phyloP scores from a whole-genome alignment of 2,888 invertebrate species.

The Perizoma flavofasciatum region DNA sequence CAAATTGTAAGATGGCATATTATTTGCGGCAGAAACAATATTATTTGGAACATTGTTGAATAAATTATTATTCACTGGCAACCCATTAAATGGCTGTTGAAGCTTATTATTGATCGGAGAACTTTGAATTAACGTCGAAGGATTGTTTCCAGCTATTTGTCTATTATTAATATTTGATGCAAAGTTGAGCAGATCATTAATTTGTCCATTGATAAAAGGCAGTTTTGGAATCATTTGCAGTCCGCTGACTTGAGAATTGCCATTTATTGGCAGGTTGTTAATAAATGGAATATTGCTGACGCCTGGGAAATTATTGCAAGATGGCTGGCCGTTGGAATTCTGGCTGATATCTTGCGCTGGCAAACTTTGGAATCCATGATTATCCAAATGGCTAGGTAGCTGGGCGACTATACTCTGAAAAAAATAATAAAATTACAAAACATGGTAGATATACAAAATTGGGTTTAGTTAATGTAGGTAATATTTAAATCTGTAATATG shows the following conservation, averaged over 20 bases:
- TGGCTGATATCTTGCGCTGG: conserved; percentile 13
- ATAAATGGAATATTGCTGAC: conserved; percentile 28
- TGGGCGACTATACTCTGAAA: conserved; percentile 49
- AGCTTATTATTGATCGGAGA: neutral
- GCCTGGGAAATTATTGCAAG: conserved; percentile 29
- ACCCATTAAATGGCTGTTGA: conserved; percentile 8
- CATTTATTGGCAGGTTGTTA: conserved; percentile 22
- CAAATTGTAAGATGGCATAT: neutral
- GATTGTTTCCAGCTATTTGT: conserved; percentile 26
- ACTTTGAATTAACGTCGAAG: conserved; percentile 14
- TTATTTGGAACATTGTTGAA: too few relatives aligned
- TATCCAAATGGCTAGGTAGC: conserved; percentile 22
- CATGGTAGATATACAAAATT: conserved; percentile 10
- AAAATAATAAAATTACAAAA: conserved; percentile 6
- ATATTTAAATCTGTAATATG: too few relatives aligned
- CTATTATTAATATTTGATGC: conserved; percentile 24
- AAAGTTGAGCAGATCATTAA: conserved; percentile 17
- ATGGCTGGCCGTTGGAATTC: conserved; percentile 25
- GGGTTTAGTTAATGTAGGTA: too few relatives aligned
- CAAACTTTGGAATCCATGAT: conserved; percentile 34
- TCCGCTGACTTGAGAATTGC: conserved; percentile 23
- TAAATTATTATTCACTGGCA: too few relatives aligned
- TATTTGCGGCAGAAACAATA: conserved; percentile 3
- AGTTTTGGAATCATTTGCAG: conserved; percentile 12
- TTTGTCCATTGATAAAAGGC: conserved; percentile 12